Evolutionary conservation across 2,888 invertebrate species (phyloP).

Genomic region (Rhodophaea formosa): DNA sequence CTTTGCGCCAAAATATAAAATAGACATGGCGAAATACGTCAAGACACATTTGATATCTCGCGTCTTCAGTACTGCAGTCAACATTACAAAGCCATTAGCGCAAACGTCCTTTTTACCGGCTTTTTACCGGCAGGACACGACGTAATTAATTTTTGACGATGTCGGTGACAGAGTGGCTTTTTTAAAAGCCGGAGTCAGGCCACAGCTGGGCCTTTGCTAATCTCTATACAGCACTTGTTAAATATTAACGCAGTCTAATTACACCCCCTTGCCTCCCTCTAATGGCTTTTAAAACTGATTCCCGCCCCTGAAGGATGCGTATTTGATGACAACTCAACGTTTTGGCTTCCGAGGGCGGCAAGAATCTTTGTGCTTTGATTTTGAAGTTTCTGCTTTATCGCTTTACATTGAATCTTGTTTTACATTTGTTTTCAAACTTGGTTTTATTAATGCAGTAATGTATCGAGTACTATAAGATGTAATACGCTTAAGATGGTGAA

Average conservation of each 20-base stretch:
- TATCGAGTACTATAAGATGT: background rate
- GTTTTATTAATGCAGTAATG: background rate
- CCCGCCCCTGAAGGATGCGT: constrained; percentile 75
- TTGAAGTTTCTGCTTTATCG: constrained; percentile 20
- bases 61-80: constrained; percentile 25
- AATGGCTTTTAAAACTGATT: constrained; percentile 82
- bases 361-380: constrained; percentile 32
- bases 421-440: background rate
- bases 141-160: constrained; percentile 74
- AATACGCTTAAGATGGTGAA: background rate
- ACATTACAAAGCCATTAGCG: constrained; percentile 60
- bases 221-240: constrained; percentile 76
- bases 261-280: constrained; percentile 65
- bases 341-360: constrained; percentile 48
- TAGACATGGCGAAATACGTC: constrained; percentile 13
- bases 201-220: constrained; percentile 73
- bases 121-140: constrained; percentile 48
- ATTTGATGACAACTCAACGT: constrained; percentile 78
- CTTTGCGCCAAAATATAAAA: constrained; percentile 8
- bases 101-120: constrained; percentile 42
- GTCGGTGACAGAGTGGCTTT: constrained; percentile 65
- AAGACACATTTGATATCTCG: constrained; percentile 22
- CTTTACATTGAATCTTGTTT: constrained; percentile 24
- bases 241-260: constrained; percentile 81
- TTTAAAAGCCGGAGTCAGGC: constrained; percentile 62